A percentile compares a stretch with the other conserved stretches of the same genome.
Evolutionary conservation across 2,113 vertebrate species (phyloP).

Genomic region (Leiothrix lutea): DNA sequence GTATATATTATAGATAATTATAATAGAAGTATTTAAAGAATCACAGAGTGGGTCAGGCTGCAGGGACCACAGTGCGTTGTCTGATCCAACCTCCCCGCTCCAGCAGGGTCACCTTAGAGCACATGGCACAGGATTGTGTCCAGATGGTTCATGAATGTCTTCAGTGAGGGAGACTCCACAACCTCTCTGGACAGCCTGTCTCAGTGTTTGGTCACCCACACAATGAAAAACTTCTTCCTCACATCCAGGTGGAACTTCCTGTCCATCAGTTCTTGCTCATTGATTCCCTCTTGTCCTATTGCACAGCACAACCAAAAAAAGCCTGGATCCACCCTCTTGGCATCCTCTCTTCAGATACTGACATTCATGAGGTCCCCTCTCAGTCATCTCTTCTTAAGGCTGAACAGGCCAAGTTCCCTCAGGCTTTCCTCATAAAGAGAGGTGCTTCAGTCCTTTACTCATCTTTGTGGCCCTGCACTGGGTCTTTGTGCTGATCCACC

Average conservation of each 20-base stretch:
- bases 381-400: background rate
- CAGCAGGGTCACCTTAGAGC: background rate
- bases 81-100: background rate
- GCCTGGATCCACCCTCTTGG: background rate
- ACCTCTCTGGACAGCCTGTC: accelerated
- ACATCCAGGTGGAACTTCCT: background rate
- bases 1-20: background rate
- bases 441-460: background rate
- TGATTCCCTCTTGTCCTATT: background rate
- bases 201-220: background rate
- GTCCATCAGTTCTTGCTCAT: background rate
- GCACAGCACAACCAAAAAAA: accelerated
- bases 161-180: background rate
- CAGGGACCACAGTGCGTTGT: background rate
- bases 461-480: background rate
- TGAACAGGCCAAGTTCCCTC: background rate
- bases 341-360: background rate
- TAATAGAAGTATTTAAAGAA: background rate
- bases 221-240: background rate
- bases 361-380: background rate
- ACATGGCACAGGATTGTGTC: background rate
- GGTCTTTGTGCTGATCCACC: background rate
- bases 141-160: background rate
- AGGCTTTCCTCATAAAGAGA: background rate
- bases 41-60: background rate